Conservation (phyloP, 1,140 invertebrate species). For the Drosophila arizonae region DNA sequence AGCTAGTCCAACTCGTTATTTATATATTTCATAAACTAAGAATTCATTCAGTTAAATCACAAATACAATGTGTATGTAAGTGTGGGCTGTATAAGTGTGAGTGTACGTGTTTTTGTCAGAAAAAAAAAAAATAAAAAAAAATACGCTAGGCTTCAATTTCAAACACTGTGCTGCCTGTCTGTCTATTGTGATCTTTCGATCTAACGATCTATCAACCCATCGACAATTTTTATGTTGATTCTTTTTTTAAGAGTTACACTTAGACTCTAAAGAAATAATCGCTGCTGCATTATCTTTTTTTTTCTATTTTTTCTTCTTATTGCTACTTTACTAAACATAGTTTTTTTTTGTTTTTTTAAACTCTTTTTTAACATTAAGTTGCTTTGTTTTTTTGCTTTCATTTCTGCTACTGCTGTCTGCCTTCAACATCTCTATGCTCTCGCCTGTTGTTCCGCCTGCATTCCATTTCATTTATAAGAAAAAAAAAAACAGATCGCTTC, state of each 20-base stretch:
- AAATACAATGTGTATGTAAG: constrained; percentile 63
- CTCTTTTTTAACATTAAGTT: constrained; percentile 19
- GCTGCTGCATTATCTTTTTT: constrained; percentile 12
- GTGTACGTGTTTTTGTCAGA: constrained; percentile 43
- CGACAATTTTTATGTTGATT: constrained; percentile 16
- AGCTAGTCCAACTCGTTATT: constrained; percentile 8
- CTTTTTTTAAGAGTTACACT: constrained; percentile 56
- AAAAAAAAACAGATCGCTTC: constrained; percentile 17
- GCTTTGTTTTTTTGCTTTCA: constrained; percentile 19
- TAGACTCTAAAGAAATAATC: constrained; percentile 58
- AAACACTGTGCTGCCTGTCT: constrained; percentile 33
- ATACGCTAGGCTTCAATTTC: constrained; percentile 57
- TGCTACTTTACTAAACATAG: constrained; percentile 52
- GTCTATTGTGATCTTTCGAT: constrained; percentile 10
- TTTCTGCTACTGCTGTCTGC: constrained; percentile 26
- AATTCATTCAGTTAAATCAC: constrained; percentile 62
- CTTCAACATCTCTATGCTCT: not conserved
- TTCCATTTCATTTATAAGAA: constrained; percentile 32
- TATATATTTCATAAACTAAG: constrained; percentile 3
- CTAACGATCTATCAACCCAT: constrained; percentile 18
- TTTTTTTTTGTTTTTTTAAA: constrained; percentile 19
- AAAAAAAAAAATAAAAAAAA: constrained; percentile 69
- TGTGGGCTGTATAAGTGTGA: constrained; percentile 11
- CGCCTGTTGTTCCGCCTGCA: constrained; percentile 26
- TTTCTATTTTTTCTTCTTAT: constrained; percentile 14